phyloP scores from a whole-genome alignment of 2,888 invertebrate genomes.

The Epinotia demarniana region DNA sequence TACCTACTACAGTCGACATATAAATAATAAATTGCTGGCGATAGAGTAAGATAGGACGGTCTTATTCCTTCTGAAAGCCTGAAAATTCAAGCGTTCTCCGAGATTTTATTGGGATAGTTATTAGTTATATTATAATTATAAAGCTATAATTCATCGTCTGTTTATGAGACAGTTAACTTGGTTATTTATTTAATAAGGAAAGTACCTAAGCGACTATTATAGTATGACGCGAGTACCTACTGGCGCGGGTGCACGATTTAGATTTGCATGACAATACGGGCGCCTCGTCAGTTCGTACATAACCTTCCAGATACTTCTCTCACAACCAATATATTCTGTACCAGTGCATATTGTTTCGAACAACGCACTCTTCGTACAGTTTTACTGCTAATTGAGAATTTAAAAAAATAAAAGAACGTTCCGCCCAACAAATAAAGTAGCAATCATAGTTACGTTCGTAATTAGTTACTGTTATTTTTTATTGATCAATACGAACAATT shows the following conservation, averaged over 20 bases:
- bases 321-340: neutral
- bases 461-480: neutral
- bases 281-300: conserved; percentile 7
- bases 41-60: too few relatives aligned
- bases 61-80: too few relatives aligned
- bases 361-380: neutral
- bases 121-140: too few relatives aligned
- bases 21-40: too few relatives aligned
- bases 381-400: conserved; percentile 18
- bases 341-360: neutral
- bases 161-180: neutral
- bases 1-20: too few relatives aligned
- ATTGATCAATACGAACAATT: neutral
- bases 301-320: conserved; percentile 34
- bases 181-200: neutral
- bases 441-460: neutral
- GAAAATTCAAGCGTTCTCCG: too few relatives aligned
- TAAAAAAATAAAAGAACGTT: neutral
- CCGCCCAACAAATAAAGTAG: neutral
- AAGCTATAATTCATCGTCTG: too few relatives aligned
- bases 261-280: conserved; percentile 41
- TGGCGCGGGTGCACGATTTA: conserved; percentile 17
- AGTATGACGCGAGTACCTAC: neutral
- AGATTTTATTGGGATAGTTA: too few relatives aligned
- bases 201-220: too few relatives aligned